Conservation (phyloP, 2,888 invertebrate genomes). For the Aethes cnicana region DNA sequence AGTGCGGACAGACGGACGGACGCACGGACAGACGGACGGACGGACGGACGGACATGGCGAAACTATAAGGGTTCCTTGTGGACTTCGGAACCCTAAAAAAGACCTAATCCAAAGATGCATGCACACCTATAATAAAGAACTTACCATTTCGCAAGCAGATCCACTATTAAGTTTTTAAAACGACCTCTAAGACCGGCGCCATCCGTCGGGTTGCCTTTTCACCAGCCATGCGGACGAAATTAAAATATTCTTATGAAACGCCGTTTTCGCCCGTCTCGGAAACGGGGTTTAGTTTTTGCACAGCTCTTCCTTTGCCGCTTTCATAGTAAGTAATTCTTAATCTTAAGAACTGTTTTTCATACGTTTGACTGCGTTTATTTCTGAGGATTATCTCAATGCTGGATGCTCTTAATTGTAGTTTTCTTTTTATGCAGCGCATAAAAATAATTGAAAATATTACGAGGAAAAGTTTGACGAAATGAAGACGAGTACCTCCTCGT, state of each 20-base stretch:
- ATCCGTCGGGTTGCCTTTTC: conserved; percentile 28
- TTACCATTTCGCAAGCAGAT: conserved; percentile 9
- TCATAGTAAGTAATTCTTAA: conserved; percentile 28
- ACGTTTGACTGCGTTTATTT: conserved; percentile 4
- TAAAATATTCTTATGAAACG: conserved; percentile 29
- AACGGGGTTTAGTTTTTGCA: conserved; percentile 25
- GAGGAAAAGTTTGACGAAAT: conserved; percentile 23
- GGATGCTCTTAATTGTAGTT: not conserved
- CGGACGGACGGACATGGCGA: too few species aligned
- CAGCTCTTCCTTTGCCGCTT: conserved; percentile 25
- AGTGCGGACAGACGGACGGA: too few species aligned
- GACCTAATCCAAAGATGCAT: too few species aligned
- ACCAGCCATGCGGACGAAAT: conserved; percentile 21
- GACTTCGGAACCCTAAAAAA: too few species aligned
- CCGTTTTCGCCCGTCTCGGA: conserved; percentile 21
- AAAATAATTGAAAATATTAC: conserved; percentile 19
- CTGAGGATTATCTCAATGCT: not conserved
- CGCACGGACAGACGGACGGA: too few species aligned
- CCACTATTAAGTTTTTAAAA: conserved; percentile 22
- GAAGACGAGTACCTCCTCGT: conserved; percentile 24
- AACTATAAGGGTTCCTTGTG: too few species aligned
- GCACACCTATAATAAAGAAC: too few species aligned
- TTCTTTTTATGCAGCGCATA: not conserved
- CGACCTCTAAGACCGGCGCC: conserved; percentile 2
- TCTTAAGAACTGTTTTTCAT: conserved; percentile 13